A percentile compares a stretch with the other conserved stretches of the same genome.
Evolutionary conservation across 2,888 invertebrate genomes (phyloP).

Genomic region (Eubasilissa splendida): DNA sequence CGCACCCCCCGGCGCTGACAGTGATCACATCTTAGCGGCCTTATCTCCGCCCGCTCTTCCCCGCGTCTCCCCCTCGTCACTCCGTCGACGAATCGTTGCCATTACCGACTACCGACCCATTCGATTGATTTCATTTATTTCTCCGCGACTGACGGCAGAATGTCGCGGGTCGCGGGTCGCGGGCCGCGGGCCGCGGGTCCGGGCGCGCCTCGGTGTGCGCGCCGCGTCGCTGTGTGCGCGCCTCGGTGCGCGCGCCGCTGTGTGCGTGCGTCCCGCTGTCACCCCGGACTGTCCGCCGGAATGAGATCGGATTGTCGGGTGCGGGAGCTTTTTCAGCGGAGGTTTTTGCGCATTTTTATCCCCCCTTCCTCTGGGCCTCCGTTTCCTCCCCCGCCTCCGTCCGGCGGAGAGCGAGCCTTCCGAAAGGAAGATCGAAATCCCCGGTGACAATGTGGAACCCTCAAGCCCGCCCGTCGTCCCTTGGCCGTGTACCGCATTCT

Average conservation of each 20-base stretch:
- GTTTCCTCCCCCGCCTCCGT: neutral
- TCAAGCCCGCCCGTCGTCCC: slow-evolving; percentile 45
- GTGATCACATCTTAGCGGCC: slow-evolving; percentile 25
- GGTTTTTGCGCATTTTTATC: slow-evolving; percentile 56
- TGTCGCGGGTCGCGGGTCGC: slow-evolving; percentile 1
- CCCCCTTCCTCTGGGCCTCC: slow-evolving; percentile 25
- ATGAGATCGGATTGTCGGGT: slow-evolving; percentile 57
- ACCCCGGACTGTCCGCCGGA: slow-evolving; percentile 57
- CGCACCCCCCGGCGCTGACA: slow-evolving; percentile 33
- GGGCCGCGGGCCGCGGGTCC: neutral
- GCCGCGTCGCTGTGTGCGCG: slow-evolving; percentile 15
- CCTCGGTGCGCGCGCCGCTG: neutral
- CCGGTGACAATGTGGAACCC: slow-evolving; percentile 51
- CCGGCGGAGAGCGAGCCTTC: slow-evolving; percentile 43
- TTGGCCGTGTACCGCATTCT: slow-evolving; percentile 53
- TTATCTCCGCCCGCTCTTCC: neutral
- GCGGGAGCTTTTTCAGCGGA: slow-evolving; percentile 56
- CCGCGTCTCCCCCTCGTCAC: neutral
- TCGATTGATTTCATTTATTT: slow-evolving; percentile 39
- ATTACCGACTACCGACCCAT: slow-evolving; percentile 19
- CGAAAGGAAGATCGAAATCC: slow-evolving; percentile 49
- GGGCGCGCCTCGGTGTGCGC: neutral
- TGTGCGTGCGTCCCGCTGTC: slow-evolving; percentile 50
- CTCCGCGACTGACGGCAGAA: slow-evolving; percentile 27
- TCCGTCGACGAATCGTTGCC: slow-evolving; percentile 1